phyloP scores from a whole-genome alignment of 2,113 vertebrate genomes.

The Pagrus major region DNA sequence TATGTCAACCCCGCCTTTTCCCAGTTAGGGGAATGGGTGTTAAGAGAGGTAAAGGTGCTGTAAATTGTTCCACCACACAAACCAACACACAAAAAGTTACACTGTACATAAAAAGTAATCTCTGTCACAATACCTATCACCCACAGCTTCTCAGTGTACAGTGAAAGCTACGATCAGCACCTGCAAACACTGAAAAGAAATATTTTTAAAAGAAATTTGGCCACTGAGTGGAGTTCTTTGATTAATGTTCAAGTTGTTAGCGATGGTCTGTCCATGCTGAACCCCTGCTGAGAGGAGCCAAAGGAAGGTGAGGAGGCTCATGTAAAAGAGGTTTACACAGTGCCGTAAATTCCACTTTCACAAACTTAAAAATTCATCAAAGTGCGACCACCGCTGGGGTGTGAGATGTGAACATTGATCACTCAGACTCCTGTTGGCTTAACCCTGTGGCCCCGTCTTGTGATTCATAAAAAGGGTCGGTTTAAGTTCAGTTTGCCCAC shows the following conservation, averaged over 20 bases:
- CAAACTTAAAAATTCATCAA: constrained; percentile 12
- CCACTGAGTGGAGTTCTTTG: not conserved
- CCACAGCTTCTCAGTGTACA: not conserved
- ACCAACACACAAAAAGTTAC: not conserved
- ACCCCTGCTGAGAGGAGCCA: not conserved
- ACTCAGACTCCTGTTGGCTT: constrained; percentile 20
- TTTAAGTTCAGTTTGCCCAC: constrained; percentile 13
- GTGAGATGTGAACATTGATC: constrained; percentile 24
- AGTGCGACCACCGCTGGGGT: constrained; percentile 21
- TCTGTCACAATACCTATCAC: not conserved
- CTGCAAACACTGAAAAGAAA: not conserved
- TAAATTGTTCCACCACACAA: not conserved
- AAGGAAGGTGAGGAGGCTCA: not conserved
- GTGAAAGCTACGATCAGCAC: not conserved
- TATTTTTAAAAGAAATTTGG: not conserved
- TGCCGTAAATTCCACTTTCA: not conserved
- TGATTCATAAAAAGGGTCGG: constrained; percentile 18
- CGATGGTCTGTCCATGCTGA: not conserved
- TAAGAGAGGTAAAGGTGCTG: not conserved
- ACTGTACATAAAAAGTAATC: not conserved
- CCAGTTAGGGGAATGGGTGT: no score
- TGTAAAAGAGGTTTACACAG: constrained; percentile 2
- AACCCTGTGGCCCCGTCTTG: not conserved
- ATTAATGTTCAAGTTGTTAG: not conserved
- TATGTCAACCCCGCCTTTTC: not conserved